Conservation (phyloP, 2,888 invertebrate genomes). For the Rhagonycha fulva region DNA sequence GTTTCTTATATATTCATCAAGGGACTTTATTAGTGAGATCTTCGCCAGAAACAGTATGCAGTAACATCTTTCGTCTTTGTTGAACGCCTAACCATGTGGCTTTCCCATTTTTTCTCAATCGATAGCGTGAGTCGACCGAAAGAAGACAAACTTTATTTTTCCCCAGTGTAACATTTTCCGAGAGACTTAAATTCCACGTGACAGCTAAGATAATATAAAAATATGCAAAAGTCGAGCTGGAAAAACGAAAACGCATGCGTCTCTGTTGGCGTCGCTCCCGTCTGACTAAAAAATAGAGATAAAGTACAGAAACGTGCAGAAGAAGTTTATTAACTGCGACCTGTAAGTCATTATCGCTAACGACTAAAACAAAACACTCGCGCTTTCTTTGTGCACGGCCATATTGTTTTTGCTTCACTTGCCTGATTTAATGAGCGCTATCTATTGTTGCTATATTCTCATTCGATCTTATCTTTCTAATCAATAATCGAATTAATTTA, state of each 20-base stretch:
- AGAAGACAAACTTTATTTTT: conserved; percentile 45
- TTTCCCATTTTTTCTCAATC: conserved; percentile 19
- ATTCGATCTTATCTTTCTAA: conserved; percentile 7
- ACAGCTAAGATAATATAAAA: conserved; percentile 43
- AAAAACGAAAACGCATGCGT: conserved; percentile 5
- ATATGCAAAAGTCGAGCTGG: not conserved
- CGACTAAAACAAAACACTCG: conserved; percentile 52
- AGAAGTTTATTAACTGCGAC: conserved; percentile 41
- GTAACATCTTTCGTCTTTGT: conserved; percentile 21
- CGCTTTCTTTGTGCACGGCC: conserved; percentile 51
- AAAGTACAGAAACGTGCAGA: conserved; percentile 25
- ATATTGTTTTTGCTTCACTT: conserved; percentile 55
- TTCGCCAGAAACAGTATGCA: conserved; percentile 27
- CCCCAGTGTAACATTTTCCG: conserved; percentile 51
- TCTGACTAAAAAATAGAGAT: conserved; percentile 20
- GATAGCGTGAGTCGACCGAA: conserved; percentile 16
- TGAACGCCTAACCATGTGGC: conserved; percentile 10
- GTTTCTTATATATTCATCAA: conserved; percentile 55
- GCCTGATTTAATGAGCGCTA: conserved; percentile 51
- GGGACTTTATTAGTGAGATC: conserved; percentile 52
- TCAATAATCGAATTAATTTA: conserved; percentile 15
- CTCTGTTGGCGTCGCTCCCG: conserved; percentile 6
- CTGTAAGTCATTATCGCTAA: conserved; percentile 52
- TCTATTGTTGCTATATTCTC: conserved; percentile 23
- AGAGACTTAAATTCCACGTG: conserved; percentile 49